Percentiles rank a stretch among this genome's conserved stretches.
Evolutionary conservation across 2,888 invertebrate species (phyloP).

Genomic region (Furcula furcula): DNA sequence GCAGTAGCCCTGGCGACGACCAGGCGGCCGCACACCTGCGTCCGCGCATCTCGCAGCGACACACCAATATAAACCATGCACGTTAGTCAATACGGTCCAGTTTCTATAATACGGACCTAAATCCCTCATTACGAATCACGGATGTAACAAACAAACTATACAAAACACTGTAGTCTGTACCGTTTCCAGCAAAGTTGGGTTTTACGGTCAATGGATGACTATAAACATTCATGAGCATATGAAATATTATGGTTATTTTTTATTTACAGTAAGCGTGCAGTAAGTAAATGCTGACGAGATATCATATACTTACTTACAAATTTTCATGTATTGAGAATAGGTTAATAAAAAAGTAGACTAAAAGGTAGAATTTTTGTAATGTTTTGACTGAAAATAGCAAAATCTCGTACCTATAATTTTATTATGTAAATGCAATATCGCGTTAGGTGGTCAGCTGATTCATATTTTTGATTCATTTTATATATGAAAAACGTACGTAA

Average conservation of each 20-base stretch:
- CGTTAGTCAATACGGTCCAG: constrained; percentile 5
- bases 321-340: no score
- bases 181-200: constrained; percentile 70
- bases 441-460: no score
- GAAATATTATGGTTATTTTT: constrained; percentile 58
- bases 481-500: no score
- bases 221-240: constrained; percentile 56
- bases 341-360: no score
- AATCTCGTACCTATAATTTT: no score
- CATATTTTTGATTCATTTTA: no score
- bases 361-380: no score
- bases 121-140: constrained; percentile 78
- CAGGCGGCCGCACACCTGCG: constrained; percentile 79
- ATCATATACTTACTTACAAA: no score
- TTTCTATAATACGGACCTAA: constrained; percentile 16
- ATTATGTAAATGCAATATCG: no score
- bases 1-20: constrained; percentile 75
- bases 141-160: constrained; percentile 78
- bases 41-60: constrained; percentile 55
- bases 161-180: constrained; percentile 64
- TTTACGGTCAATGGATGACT: constrained; percentile 60
- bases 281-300: constrained; percentile 37
- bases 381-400: no score
- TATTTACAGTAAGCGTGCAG: no score
- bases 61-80: constrained; percentile 31